Base-by-base conservation (phyloP, 2,113 vertebrate species). In the Bambusicola thoracicus region DNA sequence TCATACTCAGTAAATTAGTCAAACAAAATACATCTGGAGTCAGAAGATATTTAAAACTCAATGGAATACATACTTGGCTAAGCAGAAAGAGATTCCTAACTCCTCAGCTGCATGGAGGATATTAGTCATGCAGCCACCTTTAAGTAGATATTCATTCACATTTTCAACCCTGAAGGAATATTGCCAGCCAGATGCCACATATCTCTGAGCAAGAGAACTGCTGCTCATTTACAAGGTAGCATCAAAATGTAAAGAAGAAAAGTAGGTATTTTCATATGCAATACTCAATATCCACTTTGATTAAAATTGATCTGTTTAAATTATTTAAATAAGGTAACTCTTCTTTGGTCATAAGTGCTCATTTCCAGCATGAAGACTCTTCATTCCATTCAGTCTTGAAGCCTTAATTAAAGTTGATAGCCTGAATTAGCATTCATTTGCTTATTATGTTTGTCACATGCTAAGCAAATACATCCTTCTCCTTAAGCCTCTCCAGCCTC, bases 271-370 rank as follows among this genome's bases (percentile, higher is more conserved):
- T 96, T 97, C 55, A 13, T 90, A 91, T 91, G 80, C 53, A 94
- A 88, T 95, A 93, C 41, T 90, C 82, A 90, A 70, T 91, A 96
- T 73, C 79, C 86, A 65, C 72, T 94, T 89, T 94, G 96, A 97
- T 97, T 96, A 94, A 96, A 97, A 94, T 83, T 76, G 49, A 74
- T 93, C 62, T 4, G 4, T 88, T 96, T 96, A 86, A 95, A 96
- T 97, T 92, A 97, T 95, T 97, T 94, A 96, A 94, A 95, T 85
- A 94, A 96, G 68, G 46, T 81, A 92, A 36, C 12, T 76, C 68
- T 85, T 70, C 72, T 97, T 96, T 95, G 81, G 97, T 96, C 87
- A 68, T 61, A 36, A 95, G 65, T 38, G 59, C 56, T 96, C 29
- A 82, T 95, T 96, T 97, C 84, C 56, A 86, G 40, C 76, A 15